phyloP scores from a whole-genome alignment of 2,797 vertebrate genomes.

The Hoplostethus atlanticus region DNA sequence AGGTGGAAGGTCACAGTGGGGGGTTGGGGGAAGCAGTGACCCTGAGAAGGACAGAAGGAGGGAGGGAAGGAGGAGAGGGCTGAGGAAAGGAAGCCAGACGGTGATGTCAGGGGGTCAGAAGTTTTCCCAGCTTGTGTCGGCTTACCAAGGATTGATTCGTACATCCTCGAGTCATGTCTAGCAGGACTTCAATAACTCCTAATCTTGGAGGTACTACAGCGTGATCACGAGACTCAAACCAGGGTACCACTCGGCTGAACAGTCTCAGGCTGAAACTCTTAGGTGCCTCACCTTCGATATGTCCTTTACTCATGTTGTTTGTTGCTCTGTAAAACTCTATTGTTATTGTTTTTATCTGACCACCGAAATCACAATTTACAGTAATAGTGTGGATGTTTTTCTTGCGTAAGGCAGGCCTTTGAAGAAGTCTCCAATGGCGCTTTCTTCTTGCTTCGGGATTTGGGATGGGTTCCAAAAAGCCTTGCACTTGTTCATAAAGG shows the following conservation, averaged over 20 bases:
- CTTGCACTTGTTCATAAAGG: background rate
- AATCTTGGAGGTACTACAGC: constrained; percentile 50
- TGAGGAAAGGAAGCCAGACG: background rate
- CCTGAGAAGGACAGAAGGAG: background rate
- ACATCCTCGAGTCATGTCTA: constrained; percentile 50
- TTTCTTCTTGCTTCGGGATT: background rate
- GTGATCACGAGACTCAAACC: constrained; percentile 45
- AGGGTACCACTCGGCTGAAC: constrained; percentile 8
- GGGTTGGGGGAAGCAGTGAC: constrained; percentile 23
- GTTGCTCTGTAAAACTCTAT: background rate
- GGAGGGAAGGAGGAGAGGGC: constrained; percentile 6
- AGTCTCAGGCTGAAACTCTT: constrained; percentile 18
- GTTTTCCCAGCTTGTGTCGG: constrained; percentile 50
- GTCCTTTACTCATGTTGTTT: constrained; percentile 4
- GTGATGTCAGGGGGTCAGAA: constrained; percentile 27
- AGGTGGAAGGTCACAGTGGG: constrained; percentile 57
- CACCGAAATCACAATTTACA: background rate
- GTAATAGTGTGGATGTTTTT: too few species aligned
- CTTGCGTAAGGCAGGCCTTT: background rate
- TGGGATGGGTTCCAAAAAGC: background rate
- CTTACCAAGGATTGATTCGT: constrained; percentile 64
- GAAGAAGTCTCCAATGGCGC: background rate
- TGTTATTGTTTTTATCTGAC: too few species aligned
- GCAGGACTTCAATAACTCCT: constrained; percentile 60
- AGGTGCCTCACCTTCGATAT: constrained; percentile 2